A percentile compares a stretch with the other conserved stretches of the same genome.
These are phyloP conservation scores for Drosophila saltans DNA, from an alignment of 1,140 invertebrate species.

Conservation along the genomic window DNA sequence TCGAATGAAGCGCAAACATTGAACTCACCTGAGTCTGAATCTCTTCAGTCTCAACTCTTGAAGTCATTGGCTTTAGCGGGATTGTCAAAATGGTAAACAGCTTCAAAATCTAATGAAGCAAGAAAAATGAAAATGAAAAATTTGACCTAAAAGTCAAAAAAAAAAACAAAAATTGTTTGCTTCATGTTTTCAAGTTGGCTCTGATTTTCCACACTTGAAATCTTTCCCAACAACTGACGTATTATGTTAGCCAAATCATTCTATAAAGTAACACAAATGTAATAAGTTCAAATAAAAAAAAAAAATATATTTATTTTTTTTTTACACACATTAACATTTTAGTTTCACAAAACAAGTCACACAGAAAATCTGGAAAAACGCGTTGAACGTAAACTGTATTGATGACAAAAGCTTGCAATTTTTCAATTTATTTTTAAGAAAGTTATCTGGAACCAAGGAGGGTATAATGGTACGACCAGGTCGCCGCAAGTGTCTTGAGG, in stretches of 20 bases:
- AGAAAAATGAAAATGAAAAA: too few species aligned
- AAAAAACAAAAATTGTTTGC: slow-evolving; percentile 25
- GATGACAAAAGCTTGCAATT: not conserved
- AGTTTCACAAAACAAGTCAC: slow-evolving; percentile 31
- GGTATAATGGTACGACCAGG: slow-evolving; percentile 58
- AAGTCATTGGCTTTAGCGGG: slow-evolving; percentile 52
- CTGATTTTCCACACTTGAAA: not conserved
- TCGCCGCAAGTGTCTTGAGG: slow-evolving; percentile 71
- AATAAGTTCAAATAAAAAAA: slow-evolving; percentile 30
- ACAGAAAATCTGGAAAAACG: slow-evolving; percentile 2
- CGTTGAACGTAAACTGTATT: not conserved
- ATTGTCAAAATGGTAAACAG: slow-evolving; percentile 48
- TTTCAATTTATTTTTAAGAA: slow-evolving; percentile 4
- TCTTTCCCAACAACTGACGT: not conserved
- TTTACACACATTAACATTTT: slow-evolving; percentile 46
- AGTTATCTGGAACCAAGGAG: not conserved
- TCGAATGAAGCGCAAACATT: slow-evolving; percentile 44
- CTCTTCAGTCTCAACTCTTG: slow-evolving; percentile 3
- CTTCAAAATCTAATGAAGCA: slow-evolving; percentile 30
- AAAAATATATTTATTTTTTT: slow-evolving; percentile 36
- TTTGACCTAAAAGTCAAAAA: not conserved
- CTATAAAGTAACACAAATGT: slow-evolving; percentile 49
- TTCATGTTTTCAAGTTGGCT: slow-evolving; percentile 25
- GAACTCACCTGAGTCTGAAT: slow-evolving; percentile 40
- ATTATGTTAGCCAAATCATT: slow-evolving; percentile 46